phyloP scores from a whole-genome alignment of 2,113 vertebrate species.

The Coreoperca whiteheadi region DNA sequence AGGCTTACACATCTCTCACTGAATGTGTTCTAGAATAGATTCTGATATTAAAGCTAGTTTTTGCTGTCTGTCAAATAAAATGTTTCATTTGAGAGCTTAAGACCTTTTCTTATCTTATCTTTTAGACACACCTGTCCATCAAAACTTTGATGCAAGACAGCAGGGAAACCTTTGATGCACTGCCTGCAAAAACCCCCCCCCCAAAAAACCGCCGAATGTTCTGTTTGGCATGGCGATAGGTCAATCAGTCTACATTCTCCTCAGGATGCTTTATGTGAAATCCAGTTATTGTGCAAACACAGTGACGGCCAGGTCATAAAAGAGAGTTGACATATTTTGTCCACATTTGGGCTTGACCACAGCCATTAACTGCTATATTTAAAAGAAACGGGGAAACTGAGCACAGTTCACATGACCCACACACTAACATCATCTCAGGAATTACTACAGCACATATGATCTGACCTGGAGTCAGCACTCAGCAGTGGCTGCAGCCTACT shows the following conservation, averaged over 20 bases:
- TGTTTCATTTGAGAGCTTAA: not conserved
- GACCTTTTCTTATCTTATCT: not conserved
- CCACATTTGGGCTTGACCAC: constrained; percentile 21
- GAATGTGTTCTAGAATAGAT: constrained; percentile 18
- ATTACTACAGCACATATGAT: constrained; percentile 16
- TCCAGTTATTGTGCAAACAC: constrained; percentile 4
- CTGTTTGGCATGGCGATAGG: not conserved
- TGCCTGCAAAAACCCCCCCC: not conserved
- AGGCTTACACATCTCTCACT: not conserved
- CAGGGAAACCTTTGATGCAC: not conserved
- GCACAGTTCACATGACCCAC: constrained; percentile 5
- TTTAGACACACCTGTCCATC: not conserved
- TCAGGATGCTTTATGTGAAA: not conserved
- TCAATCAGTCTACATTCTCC: not conserved
- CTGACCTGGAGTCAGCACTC: constrained; percentile 52
- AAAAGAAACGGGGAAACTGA: not conserved
- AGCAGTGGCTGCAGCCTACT: constrained; percentile 52
- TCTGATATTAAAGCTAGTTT: not conserved
- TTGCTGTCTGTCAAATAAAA: not conserved
- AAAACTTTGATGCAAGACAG: not conserved
- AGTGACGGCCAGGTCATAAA: constrained; percentile 7
- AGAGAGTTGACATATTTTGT: constrained; percentile 16
- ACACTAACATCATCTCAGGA: constrained; percentile 29
- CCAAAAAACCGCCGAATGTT: not conserved
- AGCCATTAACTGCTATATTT: not conserved